phyloP scores from a whole-genome alignment of 2,797 vertebrate species.

The Oryzias dopingdopingensis region DNA sequence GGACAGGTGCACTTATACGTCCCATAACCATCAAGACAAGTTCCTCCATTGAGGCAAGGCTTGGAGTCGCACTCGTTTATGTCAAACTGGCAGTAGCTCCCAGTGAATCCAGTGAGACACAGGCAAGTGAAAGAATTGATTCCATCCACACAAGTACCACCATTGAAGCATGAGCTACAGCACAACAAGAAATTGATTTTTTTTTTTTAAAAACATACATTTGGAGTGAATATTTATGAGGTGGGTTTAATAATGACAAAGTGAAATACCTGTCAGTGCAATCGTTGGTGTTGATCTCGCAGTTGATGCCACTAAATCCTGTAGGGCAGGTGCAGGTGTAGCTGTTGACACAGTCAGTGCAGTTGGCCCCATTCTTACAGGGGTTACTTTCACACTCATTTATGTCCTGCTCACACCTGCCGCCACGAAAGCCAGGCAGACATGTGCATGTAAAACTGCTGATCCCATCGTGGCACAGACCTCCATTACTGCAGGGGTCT shows the following conservation, averaged over 20 bases:
- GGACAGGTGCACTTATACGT: conserved; percentile 95
- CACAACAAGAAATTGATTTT: conserved; percentile 7
- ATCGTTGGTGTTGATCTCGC: conserved; percentile 94
- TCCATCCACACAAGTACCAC: conserved; percentile 92
- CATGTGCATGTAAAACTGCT: conserved; percentile 85
- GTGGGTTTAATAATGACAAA: neutral
- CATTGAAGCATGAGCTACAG: conserved; percentile 94
- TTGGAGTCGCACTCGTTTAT: conserved; percentile 95
- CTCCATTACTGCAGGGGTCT: conserved; percentile 94
- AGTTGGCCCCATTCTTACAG: conserved; percentile 91
- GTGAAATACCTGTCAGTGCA: conserved; percentile 93
- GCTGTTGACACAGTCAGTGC: conserved; percentile 94
- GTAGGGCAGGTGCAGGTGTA: conserved; percentile 94
- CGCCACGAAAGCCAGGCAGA: conserved; percentile 87
- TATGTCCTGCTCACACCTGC: conserved; percentile 90
- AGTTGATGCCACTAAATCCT: conserved; percentile 94
- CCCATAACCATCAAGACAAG: conserved; percentile 94
- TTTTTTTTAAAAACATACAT: neutral
- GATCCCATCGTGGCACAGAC: conserved; percentile 84
- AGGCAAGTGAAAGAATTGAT: conserved; percentile 94
- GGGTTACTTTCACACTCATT: conserved; percentile 95
- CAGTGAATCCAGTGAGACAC: conserved; percentile 90
- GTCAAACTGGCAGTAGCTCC: conserved; percentile 95
- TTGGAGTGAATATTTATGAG: neutral
- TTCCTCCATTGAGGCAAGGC: conserved; percentile 92